Conservation (phyloP, 2,888 invertebrate species). For the Oscheius myriophilus region DNA sequence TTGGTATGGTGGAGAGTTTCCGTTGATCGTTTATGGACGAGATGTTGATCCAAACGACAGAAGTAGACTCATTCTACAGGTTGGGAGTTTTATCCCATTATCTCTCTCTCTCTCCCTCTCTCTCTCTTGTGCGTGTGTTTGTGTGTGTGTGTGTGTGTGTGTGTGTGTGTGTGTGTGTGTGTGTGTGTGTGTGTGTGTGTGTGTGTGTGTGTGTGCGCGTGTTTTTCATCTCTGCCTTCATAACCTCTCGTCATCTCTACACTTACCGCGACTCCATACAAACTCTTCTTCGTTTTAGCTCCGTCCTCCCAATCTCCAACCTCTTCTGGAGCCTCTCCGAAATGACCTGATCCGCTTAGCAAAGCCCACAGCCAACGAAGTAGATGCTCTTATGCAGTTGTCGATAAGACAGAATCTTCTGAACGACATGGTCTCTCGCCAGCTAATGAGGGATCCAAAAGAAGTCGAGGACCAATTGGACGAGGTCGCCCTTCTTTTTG, state of each 20-base stretch:
- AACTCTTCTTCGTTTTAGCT: slow-evolving; percentile 28
- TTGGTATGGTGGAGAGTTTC: slow-evolving; percentile 48
- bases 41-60: slow-evolving; percentile 53
- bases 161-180: too few relatives aligned
- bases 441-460: slow-evolving; percentile 43
- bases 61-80: slow-evolving; percentile 46
- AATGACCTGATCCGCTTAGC: slow-evolving; percentile 36
- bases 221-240: not conserved
- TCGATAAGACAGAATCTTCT: slow-evolving; percentile 49
- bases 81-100: slow-evolving; percentile 2
- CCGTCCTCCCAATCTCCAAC: slow-evolving; percentile 41
- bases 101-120: too few relatives aligned
- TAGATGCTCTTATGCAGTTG: slow-evolving; percentile 45
- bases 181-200: too few relatives aligned
- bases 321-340: slow-evolving; percentile 34
- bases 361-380: slow-evolving; percentile 39
- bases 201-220: too few relatives aligned
- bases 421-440: slow-evolving; percentile 35
- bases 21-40: slow-evolving; percentile 47
- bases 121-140: too few relatives aligned
- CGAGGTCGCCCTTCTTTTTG: slow-evolving; percentile 44
- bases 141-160: too few relatives aligned
- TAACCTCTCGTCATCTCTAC: not conserved
- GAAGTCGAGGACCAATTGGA: slow-evolving; percentile 45
- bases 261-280: not conserved